phyloP scores from a whole-genome alignment of 2,797 vertebrate species.

The Xenentodon cancila region DNA sequence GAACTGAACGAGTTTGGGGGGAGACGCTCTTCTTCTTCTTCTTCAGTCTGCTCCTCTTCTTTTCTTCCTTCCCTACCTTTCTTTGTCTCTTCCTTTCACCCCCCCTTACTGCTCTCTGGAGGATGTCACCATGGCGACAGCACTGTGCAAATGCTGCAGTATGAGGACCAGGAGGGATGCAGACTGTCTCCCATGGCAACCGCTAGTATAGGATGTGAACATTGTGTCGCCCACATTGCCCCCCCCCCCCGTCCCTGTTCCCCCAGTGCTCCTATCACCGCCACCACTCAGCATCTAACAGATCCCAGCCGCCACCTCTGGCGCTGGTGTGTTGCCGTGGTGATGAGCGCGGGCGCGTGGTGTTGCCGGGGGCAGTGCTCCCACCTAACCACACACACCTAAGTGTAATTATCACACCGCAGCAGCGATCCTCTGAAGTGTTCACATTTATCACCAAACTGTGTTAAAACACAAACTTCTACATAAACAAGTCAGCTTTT shows the following conservation, averaged over 20 bases:
- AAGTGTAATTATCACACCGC: constrained; percentile 37
- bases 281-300: constrained; percentile 34
- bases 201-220: constrained; percentile 69
- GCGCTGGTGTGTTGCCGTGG: constrained; percentile 36
- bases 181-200: constrained; percentile 75
- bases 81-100: constrained; percentile 10
- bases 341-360: constrained; percentile 36
- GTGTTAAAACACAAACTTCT: too few relatives aligned
- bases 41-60: constrained; percentile 1
- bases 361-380: constrained; percentile 33
- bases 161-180: constrained; percentile 75
- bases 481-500: too few relatives aligned
- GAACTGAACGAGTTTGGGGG: too few relatives aligned
- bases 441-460: too few relatives aligned
- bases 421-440: too few relatives aligned
- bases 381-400: constrained; percentile 36
- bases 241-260: neutral
- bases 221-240: constrained; percentile 45
- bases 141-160: constrained; percentile 80
- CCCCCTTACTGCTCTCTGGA: constrained; percentile 56
- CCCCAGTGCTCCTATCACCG: too few relatives aligned
- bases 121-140: constrained; percentile 85
- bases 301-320: constrained; percentile 10
- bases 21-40: too few relatives aligned
- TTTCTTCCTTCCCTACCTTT: constrained; percentile 14